Conservation (phyloP, 2,797 vertebrate species). For the Clarias platycephalus region DNA sequence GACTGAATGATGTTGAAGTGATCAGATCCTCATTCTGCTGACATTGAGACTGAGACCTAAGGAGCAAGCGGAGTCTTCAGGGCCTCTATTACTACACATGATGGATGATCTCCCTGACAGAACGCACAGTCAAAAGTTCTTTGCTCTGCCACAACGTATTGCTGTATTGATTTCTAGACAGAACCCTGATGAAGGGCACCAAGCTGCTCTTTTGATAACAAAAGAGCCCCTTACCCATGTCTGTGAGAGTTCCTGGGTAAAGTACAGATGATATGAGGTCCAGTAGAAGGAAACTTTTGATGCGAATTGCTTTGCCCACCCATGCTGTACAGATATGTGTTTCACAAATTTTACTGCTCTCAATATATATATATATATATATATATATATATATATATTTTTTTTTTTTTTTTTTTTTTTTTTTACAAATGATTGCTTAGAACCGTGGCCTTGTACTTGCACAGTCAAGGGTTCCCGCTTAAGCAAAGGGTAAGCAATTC, state of each 20-base stretch:
- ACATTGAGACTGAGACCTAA: conserved; percentile 47
- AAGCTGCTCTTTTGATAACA: conserved; percentile 52
- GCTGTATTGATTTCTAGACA: conserved; percentile 58
- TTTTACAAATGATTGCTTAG: conserved; percentile 5
- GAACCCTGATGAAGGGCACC: conserved; percentile 52
- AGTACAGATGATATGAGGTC: conserved; percentile 46
- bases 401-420: too few species aligned
- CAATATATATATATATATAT: not conserved
- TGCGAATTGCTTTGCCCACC: conserved; percentile 44
- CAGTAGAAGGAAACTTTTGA: conserved; percentile 46
- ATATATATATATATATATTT: too few species aligned
- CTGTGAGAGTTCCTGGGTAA: conserved; percentile 42
- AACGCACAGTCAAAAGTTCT: conserved; percentile 57
- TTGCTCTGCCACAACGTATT: conserved; percentile 54
- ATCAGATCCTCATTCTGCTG: conserved; percentile 52
- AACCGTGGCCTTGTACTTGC: too few species aligned
- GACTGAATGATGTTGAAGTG: not conserved
- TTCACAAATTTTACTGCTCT: not conserved
- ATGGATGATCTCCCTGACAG: conserved; percentile 61
- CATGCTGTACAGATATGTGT: conserved; percentile 6
- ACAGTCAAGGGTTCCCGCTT: too few species aligned
- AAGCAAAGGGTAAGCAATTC: too few species aligned
- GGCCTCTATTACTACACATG: conserved; percentile 55
- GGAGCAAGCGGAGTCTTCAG: conserved; percentile 49
- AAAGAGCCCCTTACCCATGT: conserved; percentile 50